Base-by-base conservation (phyloP, 1,140 invertebrate species). In the Augochlora pura region DNA sequence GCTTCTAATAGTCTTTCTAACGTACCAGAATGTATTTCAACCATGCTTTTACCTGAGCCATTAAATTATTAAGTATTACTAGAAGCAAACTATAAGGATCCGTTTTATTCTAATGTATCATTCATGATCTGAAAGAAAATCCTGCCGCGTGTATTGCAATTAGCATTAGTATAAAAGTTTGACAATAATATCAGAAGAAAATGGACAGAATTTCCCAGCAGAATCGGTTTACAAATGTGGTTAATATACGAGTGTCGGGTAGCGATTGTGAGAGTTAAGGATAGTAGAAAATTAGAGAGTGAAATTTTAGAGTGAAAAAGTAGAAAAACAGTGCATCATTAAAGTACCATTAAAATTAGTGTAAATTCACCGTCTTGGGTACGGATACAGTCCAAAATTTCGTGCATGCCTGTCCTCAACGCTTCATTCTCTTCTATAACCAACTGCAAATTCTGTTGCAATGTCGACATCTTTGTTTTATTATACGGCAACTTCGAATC, bases 371-470 rank as follows among this genome's bases (percentile, higher is more conserved):
- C 93, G 93, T 94, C 93, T 91, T 94, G 93, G 80, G 92, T 89
- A 76, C 93, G 94, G 74, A 96, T 92, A 87, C 94, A 94, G 72
- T 95, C 94, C 71, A 95, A 87, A 83, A 96, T 95, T 89, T 96
- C 95, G 86, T 96, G 95, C 82, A 96, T 93, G 49, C 96, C 96
- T 89, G 95, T 95, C 71, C 96, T 91, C 27, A 96, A 91, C 3
- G 95, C 95, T 90, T 96, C 95, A 89, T 96, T 96, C 93, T 96
- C 96, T 87, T 96, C 94, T 67, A 95, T 91, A 14, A 96, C 90
- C 65, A 92, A 88, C 82, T 92, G 89, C 52, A 94, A 90, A 84
- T 94, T 94, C 77, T 93, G 88, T 81, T 93, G 92, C 10, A 93
- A n/a, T 42, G 87, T 72, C 16, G 73, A 71, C 42, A 86, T 68